These are phyloP conservation scores for Rhodeus uyekii DNA, from an alignment of 2,797 vertebrate species.

Conservation along the genomic window DNA sequence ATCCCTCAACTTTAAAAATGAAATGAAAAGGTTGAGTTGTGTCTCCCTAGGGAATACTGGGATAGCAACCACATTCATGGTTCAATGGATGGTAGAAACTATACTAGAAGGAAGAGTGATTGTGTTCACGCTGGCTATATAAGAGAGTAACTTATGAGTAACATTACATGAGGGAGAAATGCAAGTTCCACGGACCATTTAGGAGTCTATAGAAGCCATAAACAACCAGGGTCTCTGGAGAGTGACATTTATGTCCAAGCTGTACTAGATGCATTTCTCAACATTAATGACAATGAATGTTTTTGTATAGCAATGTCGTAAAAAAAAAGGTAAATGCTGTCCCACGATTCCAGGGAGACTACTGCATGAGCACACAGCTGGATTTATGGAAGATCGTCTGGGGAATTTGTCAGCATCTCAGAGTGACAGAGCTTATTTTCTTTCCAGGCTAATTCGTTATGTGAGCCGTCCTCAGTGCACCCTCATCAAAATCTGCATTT, in stretches of 20 bases:
- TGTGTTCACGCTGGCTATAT: background rate
- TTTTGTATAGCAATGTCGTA: constrained; percentile 7
- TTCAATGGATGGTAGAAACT: background rate
- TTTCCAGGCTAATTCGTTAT: background rate
- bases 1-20: background rate
- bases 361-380: background rate
- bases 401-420: constrained; percentile 12
- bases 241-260: background rate
- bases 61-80: constrained; percentile 2
- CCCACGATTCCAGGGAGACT: constrained; percentile 24
- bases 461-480: background rate
- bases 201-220: constrained; percentile 7
- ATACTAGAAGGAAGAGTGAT: constrained; percentile 1
- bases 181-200: background rate
- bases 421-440: background rate
- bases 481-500: constrained; percentile 1
- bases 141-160: background rate
- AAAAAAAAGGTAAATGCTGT: constrained; percentile 7
- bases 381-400: background rate
- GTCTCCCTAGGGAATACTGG: background rate
- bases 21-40: background rate
- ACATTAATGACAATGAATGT: background rate
- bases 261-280: constrained; percentile 4
- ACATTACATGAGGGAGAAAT: constrained; percentile 11
- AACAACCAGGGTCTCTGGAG: constrained; percentile 6